A percentile compares a stretch with the other conserved stretches of the same genome.
phyloP scores from a whole-genome alignment of 2,113 vertebrate species.

The Lycaon pictus region DNA sequence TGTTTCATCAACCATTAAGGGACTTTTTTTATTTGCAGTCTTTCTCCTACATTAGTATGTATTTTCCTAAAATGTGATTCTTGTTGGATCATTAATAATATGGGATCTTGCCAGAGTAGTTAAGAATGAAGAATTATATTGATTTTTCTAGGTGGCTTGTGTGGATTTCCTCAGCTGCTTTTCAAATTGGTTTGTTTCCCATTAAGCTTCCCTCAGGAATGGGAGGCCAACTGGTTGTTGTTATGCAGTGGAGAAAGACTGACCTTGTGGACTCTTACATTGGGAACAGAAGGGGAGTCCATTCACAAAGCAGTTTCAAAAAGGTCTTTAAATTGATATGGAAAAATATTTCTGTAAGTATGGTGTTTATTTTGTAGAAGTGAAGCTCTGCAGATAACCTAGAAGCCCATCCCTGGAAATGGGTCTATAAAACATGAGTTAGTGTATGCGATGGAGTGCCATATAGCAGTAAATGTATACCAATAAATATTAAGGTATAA shows the following conservation, averaged over 20 bases:
- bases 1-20: background rate
- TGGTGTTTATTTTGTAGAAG: background rate
- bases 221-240: background rate
- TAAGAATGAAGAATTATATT: constrained; percentile 37
- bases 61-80: background rate
- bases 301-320: background rate
- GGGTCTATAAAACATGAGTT: background rate
- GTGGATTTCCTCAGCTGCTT: background rate
- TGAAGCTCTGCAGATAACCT: background rate
- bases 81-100: background rate
- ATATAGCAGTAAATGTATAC: background rate
- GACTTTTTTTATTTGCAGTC: background rate
- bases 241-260: background rate
- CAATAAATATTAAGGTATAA: background rate
- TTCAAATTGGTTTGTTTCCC: background rate
- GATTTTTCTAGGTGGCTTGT: background rate
- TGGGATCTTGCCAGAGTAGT: background rate
- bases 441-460: background rate
- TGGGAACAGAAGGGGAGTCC: background rate
- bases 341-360: background rate
- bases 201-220: background rate
- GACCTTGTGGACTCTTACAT: background rate
- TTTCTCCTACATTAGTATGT: background rate
- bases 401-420: background rate
- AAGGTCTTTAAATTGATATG: background rate